phyloP scores from a whole-genome alignment of 2,888 invertebrate species.

The Biston stratarius region DNA sequence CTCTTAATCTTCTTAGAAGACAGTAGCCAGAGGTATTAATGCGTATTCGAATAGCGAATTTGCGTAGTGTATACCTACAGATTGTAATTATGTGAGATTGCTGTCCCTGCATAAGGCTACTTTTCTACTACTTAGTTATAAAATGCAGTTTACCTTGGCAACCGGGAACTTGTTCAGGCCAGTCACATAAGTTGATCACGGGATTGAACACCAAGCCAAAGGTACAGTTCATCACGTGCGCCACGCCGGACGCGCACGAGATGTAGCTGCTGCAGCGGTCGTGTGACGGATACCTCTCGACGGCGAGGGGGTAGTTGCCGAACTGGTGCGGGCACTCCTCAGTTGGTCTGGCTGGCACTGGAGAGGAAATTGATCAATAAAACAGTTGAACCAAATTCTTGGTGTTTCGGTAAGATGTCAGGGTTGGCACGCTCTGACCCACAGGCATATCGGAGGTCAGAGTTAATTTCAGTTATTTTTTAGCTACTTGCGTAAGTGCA shows the following conservation, averaged over 20 bases:
- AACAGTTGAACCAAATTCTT: too few species aligned
- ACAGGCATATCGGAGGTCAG: not conserved
- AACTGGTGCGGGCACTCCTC: slow-evolving; percentile 92
- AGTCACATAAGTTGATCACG: slow-evolving; percentile 90
- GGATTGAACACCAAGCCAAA: slow-evolving; percentile 92
- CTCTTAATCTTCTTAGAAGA: too few species aligned
- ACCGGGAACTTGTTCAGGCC: slow-evolving; percentile 92
- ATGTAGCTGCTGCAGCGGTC: slow-evolving; percentile 90
- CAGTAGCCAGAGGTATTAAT: too few species aligned
- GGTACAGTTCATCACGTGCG: slow-evolving; percentile 89
- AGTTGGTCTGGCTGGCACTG: slow-evolving; percentile 89
- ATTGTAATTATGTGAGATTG: too few species aligned
- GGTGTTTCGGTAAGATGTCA: too few species aligned
- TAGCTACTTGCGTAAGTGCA: too few species aligned
- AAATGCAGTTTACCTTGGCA: slow-evolving; percentile 86
- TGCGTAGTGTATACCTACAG: too few species aligned
- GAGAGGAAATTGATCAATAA: slow-evolving; percentile 49
- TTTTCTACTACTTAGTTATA: too few species aligned
- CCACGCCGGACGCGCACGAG: slow-evolving; percentile 90
- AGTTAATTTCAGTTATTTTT: too few species aligned
- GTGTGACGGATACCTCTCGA: slow-evolving; percentile 27
- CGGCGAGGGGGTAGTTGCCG: slow-evolving; percentile 88
- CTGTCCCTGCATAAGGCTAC: too few species aligned
- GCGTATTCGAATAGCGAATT: too few species aligned
- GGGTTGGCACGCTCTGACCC: too few species aligned